Evolutionary conservation across 2,797 vertebrate genomes (phyloP), one percentile per base, ranked within the genome.

Genomic region (Knipowitschia caucasica): DNA sequence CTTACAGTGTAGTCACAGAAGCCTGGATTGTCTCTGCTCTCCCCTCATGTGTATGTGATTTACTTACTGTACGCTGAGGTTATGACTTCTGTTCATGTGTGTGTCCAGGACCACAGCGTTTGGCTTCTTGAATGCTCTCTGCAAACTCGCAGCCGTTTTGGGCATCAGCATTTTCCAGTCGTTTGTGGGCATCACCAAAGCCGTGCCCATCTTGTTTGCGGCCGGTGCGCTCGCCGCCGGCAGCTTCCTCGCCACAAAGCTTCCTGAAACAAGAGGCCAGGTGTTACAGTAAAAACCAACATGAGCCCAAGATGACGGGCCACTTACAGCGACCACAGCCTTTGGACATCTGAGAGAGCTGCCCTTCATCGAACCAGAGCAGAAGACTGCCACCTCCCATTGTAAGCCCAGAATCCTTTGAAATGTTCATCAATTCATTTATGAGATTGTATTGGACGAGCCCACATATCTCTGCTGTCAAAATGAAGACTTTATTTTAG

Each of bases 121-220:
- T 0, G 96, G 96, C 4, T 98, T 98, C 87, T 89, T 98, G 68
- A 99, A 99, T 0, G 95, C 96, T 0, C 88, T 98, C 42, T 96
- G 95, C 68, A 98, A 98, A 69, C 84, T 99, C 82, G 96, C 96
- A 0, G 96, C 96, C 0, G 95, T 98, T 39, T 78, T 99, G 89
- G 96, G 95, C 50, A 98, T 98, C 86, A 96, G 94, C 88, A 98
- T 96, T 89, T 99, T 99, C 90, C 94, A 94, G 1, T 98, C 96
- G 1, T 97, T 98, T 1, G 96, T 99, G 17, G 96, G 95, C 53
- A 91, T 98, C 87, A 95, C 95, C 69, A 96, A 98, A 84, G 95
- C 95, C 0, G 90, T 96, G 44, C 95, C 95, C 68, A 98, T 99
- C 86, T 60, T 98, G 10, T 90, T 98, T 3, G 95, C 95, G 0